Evolutionary conservation across 2,113 vertebrate genomes (phyloP).

Genomic region (Menidia beryllina): DNA sequence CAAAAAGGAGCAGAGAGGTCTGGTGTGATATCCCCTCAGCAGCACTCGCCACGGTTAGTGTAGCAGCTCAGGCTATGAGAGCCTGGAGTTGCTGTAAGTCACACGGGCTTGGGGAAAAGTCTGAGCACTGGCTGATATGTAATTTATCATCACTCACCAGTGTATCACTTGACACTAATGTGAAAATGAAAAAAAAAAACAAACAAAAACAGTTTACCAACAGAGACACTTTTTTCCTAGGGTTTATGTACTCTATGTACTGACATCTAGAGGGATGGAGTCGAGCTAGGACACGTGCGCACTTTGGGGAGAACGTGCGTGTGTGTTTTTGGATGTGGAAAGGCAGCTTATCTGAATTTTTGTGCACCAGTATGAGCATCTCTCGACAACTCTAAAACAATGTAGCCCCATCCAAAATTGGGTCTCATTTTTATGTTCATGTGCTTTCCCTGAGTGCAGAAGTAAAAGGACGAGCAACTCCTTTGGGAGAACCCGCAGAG

Average conservation of each 20-base stretch:
- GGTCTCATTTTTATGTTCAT: constrained; percentile 33
- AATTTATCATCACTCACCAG: constrained; percentile 72
- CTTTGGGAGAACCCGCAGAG: constrained; percentile 7
- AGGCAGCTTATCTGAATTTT: neutral
- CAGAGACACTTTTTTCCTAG: constrained; percentile 35
- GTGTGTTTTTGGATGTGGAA: constrained; percentile 4
- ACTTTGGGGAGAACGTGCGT: constrained; percentile 9
- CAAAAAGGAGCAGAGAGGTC: constrained; percentile 51
- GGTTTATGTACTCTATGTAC: constrained; percentile 13
- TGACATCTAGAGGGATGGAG: constrained; percentile 36
- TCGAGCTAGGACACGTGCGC: constrained; percentile 22
- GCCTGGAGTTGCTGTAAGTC: constrained; percentile 48
- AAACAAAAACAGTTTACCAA: constrained; percentile 63
- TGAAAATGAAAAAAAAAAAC: constrained; percentile 44
- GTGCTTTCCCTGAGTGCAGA: neutral
- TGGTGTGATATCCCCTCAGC: constrained; percentile 55
- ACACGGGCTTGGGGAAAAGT: constrained; percentile 46
- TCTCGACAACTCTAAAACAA: constrained; percentile 46
- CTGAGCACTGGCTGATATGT: constrained; percentile 35
- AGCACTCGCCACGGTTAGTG: constrained; percentile 44
- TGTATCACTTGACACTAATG: constrained; percentile 63
- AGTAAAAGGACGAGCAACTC: neutral
- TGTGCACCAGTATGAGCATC: neutral
- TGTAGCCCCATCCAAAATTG: constrained; percentile 19
- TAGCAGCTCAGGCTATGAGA: constrained; percentile 32